Percentiles rank a stretch among this genome's conserved stretches.
Conservation (phyloP, 2,888 invertebrate genomes). For the Germaria angustata region DNA sequence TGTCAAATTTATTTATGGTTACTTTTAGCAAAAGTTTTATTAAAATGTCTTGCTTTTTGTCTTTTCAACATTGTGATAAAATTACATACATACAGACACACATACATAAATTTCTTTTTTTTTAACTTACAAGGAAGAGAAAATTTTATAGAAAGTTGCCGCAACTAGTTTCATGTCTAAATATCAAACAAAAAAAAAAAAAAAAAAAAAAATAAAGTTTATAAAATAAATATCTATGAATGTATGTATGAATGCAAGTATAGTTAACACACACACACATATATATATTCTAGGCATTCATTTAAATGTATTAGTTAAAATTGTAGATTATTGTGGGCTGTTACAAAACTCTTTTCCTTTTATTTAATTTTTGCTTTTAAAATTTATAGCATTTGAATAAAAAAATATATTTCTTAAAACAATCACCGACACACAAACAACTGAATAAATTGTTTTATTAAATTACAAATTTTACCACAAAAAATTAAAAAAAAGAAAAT, state of each 20-base stretch:
- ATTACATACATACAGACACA: background rate
- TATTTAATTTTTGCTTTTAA: slow-evolving; percentile 48
- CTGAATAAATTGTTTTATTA: slow-evolving; percentile 43
- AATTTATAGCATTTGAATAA: slow-evolving; percentile 58
- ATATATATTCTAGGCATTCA: background rate
- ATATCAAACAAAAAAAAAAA: slow-evolving; percentile 40
- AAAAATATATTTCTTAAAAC: slow-evolving; percentile 18
- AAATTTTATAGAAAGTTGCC: slow-evolving; percentile 70
- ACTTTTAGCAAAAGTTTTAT: slow-evolving; percentile 28
- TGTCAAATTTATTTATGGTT: slow-evolving; percentile 38
- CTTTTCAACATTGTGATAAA: slow-evolving; percentile 32
- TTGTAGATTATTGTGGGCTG: slow-evolving; percentile 59
- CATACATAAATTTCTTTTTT: slow-evolving; percentile 24
- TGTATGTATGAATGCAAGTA: background rate
- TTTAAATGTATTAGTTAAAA: slow-evolving; percentile 17
- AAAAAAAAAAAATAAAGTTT: slow-evolving; percentile 20
- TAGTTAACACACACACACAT: background rate
- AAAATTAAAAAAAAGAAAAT: slow-evolving; percentile 27
- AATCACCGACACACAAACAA: slow-evolving; percentile 4
- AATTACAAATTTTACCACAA: slow-evolving; percentile 38
- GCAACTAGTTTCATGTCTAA: slow-evolving; percentile 64
- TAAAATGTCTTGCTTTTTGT: slow-evolving; percentile 12
- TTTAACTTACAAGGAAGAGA: slow-evolving; percentile 72
- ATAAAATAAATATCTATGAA: slow-evolving; percentile 16
- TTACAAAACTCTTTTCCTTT: slow-evolving; percentile 41